Percentiles rank a stretch among this genome's conserved stretches.
Evolutionary conservation across 2,797 vertebrate genomes (phyloP).

Genomic region (Rhinoraja longicauda): DNA sequence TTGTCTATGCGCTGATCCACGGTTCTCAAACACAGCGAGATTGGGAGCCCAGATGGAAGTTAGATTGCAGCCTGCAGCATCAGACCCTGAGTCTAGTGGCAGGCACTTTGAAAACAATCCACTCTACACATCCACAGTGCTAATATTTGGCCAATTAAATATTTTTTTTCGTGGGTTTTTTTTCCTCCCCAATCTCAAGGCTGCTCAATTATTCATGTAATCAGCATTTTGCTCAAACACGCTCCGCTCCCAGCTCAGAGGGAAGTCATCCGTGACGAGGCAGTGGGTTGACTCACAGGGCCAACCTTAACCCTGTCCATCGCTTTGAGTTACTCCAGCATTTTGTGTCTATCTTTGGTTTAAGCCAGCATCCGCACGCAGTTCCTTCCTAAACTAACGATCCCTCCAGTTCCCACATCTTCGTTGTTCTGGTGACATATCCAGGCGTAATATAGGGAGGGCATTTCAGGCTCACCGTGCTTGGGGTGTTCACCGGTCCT

Average conservation of each 20-base stretch:
- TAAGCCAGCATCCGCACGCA: too few relatives aligned
- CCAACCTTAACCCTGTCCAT: background rate
- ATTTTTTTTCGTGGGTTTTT: background rate
- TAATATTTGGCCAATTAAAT: slow-evolving; percentile 26
- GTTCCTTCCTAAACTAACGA: too few relatives aligned
- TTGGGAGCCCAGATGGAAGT: background rate
- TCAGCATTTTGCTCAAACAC: slow-evolving; percentile 8
- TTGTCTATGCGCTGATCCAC: too few relatives aligned
- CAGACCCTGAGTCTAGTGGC: background rate
- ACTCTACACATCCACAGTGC: background rate
- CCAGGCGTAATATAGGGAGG: too few relatives aligned
- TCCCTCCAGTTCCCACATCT: too few relatives aligned
- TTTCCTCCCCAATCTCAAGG: background rate
- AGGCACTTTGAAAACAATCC: slow-evolving; percentile 6
- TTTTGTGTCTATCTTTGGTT: too few relatives aligned
- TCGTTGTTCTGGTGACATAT: too few relatives aligned
- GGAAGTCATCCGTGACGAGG: too few relatives aligned
- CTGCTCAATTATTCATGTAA: slow-evolving; percentile 25
- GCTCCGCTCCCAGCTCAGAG: background rate
- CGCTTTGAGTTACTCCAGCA: too few relatives aligned
- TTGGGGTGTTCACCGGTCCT: too few relatives aligned
- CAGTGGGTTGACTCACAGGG: background rate
- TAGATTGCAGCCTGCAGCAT: background rate
- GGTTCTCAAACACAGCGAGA: too few relatives aligned
- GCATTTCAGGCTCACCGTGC: too few relatives aligned